phyloP scores from a whole-genome alignment of 2,113 vertebrate genomes.

The Spea multiplicata region DNA sequence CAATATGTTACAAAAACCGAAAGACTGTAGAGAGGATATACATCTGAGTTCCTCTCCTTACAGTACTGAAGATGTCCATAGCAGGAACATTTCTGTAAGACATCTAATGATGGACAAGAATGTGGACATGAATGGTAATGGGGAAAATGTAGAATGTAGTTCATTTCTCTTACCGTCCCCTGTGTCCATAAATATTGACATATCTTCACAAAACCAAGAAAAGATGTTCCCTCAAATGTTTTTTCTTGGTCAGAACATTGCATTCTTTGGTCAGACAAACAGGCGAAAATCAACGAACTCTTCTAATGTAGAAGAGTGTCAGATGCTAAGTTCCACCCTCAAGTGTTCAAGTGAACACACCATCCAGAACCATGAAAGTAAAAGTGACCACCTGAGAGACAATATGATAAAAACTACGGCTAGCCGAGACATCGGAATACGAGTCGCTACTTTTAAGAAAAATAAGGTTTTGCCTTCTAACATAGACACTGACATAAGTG shows the following conservation, averaged over 20 bases:
- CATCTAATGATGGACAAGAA: constrained; percentile 52
- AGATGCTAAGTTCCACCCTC: constrained; percentile 10
- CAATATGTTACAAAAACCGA: constrained; percentile 9
- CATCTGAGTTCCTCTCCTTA: constrained; percentile 58
- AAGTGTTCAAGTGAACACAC: constrained; percentile 53
- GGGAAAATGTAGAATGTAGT: constrained; percentile 26
- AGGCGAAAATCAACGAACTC: constrained; percentile 57
- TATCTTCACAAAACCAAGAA: not conserved
- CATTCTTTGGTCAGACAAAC: constrained; percentile 54
- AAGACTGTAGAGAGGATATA: constrained; percentile 60
- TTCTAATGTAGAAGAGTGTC: constrained; percentile 41
- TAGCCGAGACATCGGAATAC: constrained; percentile 36
- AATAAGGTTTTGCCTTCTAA: constrained; percentile 54
- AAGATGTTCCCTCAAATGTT: constrained; percentile 57
- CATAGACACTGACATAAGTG: constrained; percentile 48
- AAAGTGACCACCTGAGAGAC: constrained; percentile 46
- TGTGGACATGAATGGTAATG: constrained; percentile 42
- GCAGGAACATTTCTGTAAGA: constrained; percentile 56
- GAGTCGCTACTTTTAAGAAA: constrained; percentile 51
- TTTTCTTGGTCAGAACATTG: constrained; percentile 63
- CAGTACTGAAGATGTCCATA: constrained; percentile 49
- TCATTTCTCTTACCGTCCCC: constrained; percentile 24
- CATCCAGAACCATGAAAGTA: not conserved
- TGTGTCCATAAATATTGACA: constrained; percentile 21
- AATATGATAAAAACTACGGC: constrained; percentile 21